A percentile compares a stretch with the other conserved stretches of the same genome.
Evolutionary conservation across 2,113 vertebrate species (phyloP).

Genomic region (Podarcis muralis): DNA sequence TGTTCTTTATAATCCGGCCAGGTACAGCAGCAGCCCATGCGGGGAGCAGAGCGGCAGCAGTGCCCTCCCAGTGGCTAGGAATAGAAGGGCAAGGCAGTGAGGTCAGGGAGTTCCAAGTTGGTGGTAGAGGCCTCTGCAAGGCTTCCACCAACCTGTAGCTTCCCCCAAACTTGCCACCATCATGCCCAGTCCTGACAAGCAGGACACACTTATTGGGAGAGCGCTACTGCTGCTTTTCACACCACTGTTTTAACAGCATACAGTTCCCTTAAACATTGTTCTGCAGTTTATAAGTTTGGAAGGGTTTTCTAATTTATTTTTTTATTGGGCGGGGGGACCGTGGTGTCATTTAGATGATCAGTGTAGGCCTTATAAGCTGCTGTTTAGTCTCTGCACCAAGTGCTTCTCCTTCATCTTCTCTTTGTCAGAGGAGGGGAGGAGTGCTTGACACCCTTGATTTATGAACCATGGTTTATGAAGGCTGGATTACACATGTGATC

Average conservation of each 20-base stretch:
- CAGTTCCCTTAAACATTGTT: not conserved
- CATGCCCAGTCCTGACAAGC: no score
- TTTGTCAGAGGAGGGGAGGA: not conserved
- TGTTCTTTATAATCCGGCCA: not conserved
- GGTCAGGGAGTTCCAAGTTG: no score
- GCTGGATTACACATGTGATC: not conserved
- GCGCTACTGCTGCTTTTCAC: no score
- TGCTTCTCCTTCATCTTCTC: not conserved
- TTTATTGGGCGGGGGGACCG: not conserved
- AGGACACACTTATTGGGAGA: no score
- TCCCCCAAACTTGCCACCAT: no score
- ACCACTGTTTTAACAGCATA: not conserved
- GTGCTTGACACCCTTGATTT: not conserved
- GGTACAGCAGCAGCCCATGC: not conserved
- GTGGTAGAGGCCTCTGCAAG: no score
- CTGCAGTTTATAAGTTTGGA: not conserved
- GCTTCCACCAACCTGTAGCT: no score
- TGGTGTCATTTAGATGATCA: not conserved
- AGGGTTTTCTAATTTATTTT: not conserved
- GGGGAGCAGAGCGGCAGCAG: no score
- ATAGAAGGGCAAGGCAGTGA: no score
- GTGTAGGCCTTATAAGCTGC: not conserved
- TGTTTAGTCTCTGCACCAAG: not conserved
- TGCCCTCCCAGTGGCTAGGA: no score
- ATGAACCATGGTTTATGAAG: not conserved